Percentiles rank a stretch among this genome's conserved stretches.
These are phyloP conservation scores for Mesorhabditis belari DNA, from an alignment of 2,888 invertebrate genomes.

Conservation along the genomic window DNA sequence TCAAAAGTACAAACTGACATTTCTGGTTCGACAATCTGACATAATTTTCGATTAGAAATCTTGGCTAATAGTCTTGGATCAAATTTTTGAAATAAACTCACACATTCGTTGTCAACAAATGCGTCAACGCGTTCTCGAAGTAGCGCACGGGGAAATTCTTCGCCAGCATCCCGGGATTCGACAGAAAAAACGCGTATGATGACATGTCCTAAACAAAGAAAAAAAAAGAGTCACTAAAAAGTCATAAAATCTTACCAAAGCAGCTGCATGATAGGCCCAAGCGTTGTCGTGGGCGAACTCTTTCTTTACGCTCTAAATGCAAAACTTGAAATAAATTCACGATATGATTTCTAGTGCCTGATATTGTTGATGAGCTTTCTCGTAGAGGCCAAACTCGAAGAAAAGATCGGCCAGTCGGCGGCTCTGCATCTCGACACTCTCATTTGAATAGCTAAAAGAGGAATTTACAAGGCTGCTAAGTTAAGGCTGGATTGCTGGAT, in stretches of 20 bases:
- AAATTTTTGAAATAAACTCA: neutral
- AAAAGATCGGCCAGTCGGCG: slow-evolving; percentile 87
- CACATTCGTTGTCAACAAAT: slow-evolving; percentile 2
- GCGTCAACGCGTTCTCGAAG: slow-evolving; percentile 78
- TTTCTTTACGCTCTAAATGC: slow-evolving; percentile 74
- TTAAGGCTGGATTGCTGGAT: no score
- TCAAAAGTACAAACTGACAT: slow-evolving; percentile 9
- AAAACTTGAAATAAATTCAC: neutral
- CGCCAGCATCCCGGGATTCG: slow-evolving; percentile 65
- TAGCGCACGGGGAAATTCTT: slow-evolving; percentile 63
- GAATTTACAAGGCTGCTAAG: no score
- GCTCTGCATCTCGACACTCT: slow-evolving; percentile 77
- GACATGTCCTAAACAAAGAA: slow-evolving; percentile 35
- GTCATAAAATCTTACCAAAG: slow-evolving; percentile 60
- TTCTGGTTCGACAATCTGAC: slow-evolving; percentile 6
- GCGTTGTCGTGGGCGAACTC: slow-evolving; percentile 95
- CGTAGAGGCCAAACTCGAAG: slow-evolving; percentile 70
- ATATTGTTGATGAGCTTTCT: slow-evolving; percentile 68
- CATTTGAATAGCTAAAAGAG: slow-evolving; percentile 54
- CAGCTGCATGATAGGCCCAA: slow-evolving; percentile 85
- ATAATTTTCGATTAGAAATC: no score
- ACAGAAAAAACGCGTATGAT: slow-evolving; percentile 28
- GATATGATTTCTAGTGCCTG: slow-evolving; percentile 60
- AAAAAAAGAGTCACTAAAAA: neutral
- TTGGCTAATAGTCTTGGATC: neutral